phyloP scores from a whole-genome alignment of 2,113 vertebrate species.

The Phaetusa simplex region DNA sequence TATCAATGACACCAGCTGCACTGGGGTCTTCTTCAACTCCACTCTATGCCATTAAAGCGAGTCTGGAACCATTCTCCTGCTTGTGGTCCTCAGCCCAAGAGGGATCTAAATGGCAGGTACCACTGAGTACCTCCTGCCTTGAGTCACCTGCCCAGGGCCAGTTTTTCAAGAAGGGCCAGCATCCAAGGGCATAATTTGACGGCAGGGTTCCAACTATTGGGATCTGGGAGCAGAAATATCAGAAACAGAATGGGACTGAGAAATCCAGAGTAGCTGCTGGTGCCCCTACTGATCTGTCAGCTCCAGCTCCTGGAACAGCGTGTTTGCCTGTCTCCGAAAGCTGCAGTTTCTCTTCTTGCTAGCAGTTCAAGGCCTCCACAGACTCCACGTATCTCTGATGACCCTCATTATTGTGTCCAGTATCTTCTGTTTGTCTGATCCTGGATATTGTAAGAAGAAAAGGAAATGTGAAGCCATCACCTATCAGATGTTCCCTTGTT shows the following conservation, averaged over 20 bases:
- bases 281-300: not conserved
- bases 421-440: not conserved
- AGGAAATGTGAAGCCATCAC: not conserved
- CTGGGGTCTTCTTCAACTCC: not conserved
- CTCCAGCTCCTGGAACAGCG: not conserved
- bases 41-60: not conserved
- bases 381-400: not conserved
- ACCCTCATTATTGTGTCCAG: not conserved
- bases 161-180: not conserved
- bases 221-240: not conserved
- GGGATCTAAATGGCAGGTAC: not conserved
- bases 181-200: not conserved
- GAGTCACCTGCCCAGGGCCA: not conserved
- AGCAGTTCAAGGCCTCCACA: not conserved
- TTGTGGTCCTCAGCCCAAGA: not conserved
- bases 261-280: not conserved
- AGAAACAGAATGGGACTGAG: not conserved
- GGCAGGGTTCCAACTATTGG: fast-evolving
- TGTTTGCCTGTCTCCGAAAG: not conserved
- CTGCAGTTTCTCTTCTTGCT: not conserved
- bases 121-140: not conserved
- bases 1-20: not conserved
- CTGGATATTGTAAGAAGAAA: not conserved
- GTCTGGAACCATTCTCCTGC: too few relatives aligned
- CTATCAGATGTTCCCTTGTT: not conserved